phyloP scores from a whole-genome alignment of 2,888 invertebrate species.

The Dryococelus australis region DNA sequence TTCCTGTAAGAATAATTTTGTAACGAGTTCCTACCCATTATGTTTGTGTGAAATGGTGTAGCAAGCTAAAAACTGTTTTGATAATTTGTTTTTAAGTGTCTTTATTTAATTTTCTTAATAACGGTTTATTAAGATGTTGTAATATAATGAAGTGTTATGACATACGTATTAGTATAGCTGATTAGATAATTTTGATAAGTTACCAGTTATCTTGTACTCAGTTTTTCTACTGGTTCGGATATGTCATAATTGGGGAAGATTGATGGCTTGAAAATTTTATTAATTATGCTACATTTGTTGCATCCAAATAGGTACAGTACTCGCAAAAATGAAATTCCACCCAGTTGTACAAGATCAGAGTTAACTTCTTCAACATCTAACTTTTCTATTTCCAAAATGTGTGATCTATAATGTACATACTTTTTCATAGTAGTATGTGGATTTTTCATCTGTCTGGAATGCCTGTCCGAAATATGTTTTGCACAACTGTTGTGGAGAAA shows the following conservation, averaged over 20 bases:
- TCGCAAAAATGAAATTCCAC: neutral
- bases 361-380: too few relatives aligned
- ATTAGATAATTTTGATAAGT: conserved; percentile 11
- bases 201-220: neutral
- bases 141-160: neutral
- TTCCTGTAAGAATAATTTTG: neutral
- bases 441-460: too few relatives aligned
- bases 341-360: too few relatives aligned
- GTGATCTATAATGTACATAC: too few relatives aligned
- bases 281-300: neutral
- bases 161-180: neutral
- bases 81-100: neutral
- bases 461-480: too few relatives aligned
- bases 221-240: neutral
- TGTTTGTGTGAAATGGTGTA: neutral
- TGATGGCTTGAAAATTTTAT: neutral
- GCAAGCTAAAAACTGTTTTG: neutral
- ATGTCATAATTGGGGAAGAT: neutral
- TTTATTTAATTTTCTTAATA: neutral
- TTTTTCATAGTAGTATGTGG: too few relatives aligned
- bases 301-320: neutral
- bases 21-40: neutral
- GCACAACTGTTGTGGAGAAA: too few relatives aligned
- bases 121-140: neutral
- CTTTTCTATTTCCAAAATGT: too few relatives aligned